These are phyloP conservation scores for Podarcis lilfordi DNA, from an alignment of 2,797 vertebrate species.

Conservation along the genomic window DNA sequence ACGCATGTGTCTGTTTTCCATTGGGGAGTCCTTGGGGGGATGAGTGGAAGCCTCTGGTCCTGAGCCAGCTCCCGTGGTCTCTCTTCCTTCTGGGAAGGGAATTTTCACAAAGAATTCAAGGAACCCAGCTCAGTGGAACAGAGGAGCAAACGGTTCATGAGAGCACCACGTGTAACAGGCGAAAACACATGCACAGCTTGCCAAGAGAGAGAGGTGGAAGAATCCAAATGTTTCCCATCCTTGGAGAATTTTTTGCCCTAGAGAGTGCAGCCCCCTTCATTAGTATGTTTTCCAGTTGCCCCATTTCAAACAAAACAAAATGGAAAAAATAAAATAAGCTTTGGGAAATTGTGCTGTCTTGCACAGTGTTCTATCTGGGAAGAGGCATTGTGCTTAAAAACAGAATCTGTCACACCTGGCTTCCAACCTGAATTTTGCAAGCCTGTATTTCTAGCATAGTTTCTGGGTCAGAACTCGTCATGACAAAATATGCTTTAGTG, in stretches of 20 bases:
- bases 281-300: neutral
- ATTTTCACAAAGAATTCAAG: conserved; percentile 70
- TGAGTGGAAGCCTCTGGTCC: conserved; percentile 65
- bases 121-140: conserved; percentile 39
- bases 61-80: conserved; percentile 59
- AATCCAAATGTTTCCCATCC: neutral
- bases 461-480: neutral
- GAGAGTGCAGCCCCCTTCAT: neutral
- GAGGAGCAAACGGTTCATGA: conserved; percentile 28
- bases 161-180: neutral
- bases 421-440: neutral
- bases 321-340: no score
- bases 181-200: neutral
- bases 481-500: neutral
- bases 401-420: no score
- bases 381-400: no score
- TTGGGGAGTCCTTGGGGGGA: conserved; percentile 68
- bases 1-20: conserved; percentile 72
- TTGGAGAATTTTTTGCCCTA: neutral
- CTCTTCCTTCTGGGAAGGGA: conserved; percentile 69
- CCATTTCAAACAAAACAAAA: neutral
- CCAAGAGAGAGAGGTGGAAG: neutral
- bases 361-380: neutral
- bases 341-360: neutral
- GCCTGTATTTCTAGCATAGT: no score